These are phyloP conservation scores for Anas bernieri DNA, from an alignment of 2,797 vertebrate species.

Conservation along the genomic window DNA sequence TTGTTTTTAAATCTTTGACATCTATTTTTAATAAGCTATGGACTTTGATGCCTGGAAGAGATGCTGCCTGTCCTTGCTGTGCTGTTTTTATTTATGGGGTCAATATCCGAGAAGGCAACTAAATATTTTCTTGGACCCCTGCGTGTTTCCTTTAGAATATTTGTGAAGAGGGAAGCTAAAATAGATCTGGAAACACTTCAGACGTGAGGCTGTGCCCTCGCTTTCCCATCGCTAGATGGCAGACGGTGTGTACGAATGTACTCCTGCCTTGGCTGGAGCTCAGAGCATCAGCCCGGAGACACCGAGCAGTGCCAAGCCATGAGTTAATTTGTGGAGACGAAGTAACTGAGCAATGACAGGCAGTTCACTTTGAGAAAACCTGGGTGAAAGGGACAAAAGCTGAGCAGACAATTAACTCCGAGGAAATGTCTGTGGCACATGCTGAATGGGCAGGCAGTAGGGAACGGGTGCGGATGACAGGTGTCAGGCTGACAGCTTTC, in stretches of 20 bases:
- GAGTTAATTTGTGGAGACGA: neutral
- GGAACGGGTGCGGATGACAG: neutral
- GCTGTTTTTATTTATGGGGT: neutral
- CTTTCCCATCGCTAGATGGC: constrained; percentile 72
- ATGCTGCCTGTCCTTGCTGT: neutral
- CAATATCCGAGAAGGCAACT: accelerated
- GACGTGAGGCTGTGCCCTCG: neutral
- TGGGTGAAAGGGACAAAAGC: neutral
- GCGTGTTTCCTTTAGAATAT: neutral
- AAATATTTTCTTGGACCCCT: accelerated
- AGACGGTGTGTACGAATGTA: constrained; percentile 44
- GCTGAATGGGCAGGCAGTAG: neutral
- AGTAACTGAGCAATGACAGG: neutral
- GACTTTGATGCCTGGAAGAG: neutral
- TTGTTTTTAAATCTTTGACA: neutral
- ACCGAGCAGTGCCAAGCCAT: neutral
- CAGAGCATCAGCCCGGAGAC: neutral
- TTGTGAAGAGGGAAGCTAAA: neutral
- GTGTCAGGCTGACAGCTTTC: neutral
- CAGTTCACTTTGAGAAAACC: neutral
- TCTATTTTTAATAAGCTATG: accelerated
- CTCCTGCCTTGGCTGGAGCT: neutral
- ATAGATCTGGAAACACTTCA: accelerated
- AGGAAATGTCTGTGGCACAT: neutral
- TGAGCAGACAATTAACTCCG: neutral